Evolutionary conservation across 1,140 invertebrate genomes (phyloP), one percentile per base, ranked within the genome.

Genomic region (Goniozus legneri): DNA sequence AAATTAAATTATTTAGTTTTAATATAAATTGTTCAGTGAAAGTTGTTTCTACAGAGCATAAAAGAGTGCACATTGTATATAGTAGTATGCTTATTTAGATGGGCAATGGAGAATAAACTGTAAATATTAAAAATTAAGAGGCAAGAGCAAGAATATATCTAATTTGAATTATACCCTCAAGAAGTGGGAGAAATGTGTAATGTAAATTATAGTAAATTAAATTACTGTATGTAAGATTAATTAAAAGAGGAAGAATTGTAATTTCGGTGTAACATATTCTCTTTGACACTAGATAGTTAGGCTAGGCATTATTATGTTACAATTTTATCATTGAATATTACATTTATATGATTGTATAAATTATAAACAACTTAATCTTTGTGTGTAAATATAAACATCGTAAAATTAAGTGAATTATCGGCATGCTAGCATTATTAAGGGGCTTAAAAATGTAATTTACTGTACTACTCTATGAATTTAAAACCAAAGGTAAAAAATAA

Each of bases 251-350:
- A 47, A 48, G 12, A 46, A 63, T 56, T 75, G 70, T 75, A 75
- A 73, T 74, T 76, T 75, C 63, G 63, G 68, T 76, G 73, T 76
- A 75, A 71, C 65, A 76, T 75, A 75, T 71, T 76, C 62, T 64
- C 61, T 68, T 74, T 66, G 62, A 69, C 59, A 53, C 46, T 71
- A 72, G 60, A 40, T 64, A 65, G 62, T 32, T 74, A 71, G 65
- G 55, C 51, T 76, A 73, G 65, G 60, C 52, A 69, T 71, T 71
- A 71, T 65, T 72, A 70, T 58, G 67, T 75, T 73, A 71, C 58
- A 71, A 69, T 71, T 73, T 73, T 71, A 75, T 71, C 66, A 73
- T 62, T 69, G 61, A 65, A 69, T 64, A 65, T 67, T 66, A 71
- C 62, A 64, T 69, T 71, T 67, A 67, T 58, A 70, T 73, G 62